phyloP scores from a whole-genome alignment of 2,888 invertebrate genomes.

The Drosophila trichaetosa region DNA sequence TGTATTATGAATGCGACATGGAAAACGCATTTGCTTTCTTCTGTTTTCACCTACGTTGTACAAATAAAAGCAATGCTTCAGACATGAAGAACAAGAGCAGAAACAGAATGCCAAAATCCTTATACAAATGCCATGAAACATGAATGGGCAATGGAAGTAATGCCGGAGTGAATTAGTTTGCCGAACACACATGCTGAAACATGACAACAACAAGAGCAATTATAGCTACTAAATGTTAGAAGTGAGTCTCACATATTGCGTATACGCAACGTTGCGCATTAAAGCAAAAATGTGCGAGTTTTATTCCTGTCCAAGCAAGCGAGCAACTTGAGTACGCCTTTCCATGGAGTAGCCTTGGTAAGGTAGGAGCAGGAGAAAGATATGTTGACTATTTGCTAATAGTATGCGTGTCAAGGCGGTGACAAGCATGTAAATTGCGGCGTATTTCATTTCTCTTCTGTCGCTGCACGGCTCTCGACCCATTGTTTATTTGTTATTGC shows the following conservation, averaged over 20 bases:
- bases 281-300: conserved; percentile 69
- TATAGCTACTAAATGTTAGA: conserved; percentile 14
- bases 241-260: conserved; percentile 44
- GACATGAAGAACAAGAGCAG: neutral
- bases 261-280: conserved; percentile 71
- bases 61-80: conserved; percentile 27
- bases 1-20: conserved; percentile 54
- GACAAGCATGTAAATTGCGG: conserved; percentile 50
- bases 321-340: conserved; percentile 47
- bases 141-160: conserved; percentile 5
- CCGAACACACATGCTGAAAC: conserved; percentile 31
- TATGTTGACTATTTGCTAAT: conserved; percentile 33
- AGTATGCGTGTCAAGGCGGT: conserved; percentile 57
- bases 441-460: conserved; percentile 3
- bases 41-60: conserved; percentile 15
- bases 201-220: conserved; percentile 26
- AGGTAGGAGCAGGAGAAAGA: neutral
- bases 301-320: conserved; percentile 73
- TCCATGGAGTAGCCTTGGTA: conserved; percentile 1
- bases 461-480: neutral
- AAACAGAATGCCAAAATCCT: conserved; percentile 26
- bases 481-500: neutral
- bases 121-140: conserved; percentile 32
- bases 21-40: conserved; percentile 61
- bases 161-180: conserved; percentile 56